A percentile compares a stretch with the other conserved stretches of the same genome.
Conservation (phyloP, 1,140 invertebrate species). For the Andrena cerasifolii region DNA sequence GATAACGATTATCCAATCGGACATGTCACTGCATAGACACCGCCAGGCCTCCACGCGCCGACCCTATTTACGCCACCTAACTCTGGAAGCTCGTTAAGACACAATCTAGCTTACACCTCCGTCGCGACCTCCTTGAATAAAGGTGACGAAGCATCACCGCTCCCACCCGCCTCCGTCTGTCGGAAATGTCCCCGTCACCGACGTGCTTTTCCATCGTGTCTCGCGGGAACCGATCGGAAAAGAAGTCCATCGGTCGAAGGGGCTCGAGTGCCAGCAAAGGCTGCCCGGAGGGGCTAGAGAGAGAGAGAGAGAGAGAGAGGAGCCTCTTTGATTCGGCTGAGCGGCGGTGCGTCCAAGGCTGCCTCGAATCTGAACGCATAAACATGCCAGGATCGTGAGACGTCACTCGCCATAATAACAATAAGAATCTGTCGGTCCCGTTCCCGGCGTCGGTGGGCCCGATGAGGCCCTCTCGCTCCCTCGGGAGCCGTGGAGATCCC, state of each 20-base stretch:
- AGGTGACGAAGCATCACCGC: constrained; percentile 19
- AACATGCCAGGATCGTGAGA: constrained; percentile 78
- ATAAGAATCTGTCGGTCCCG: constrained; percentile 74
- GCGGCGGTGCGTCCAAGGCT: constrained; percentile 74
- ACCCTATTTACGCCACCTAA: neutral
- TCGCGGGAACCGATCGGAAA: constrained; percentile 28
- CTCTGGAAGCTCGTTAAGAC: neutral
- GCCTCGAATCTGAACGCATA: constrained; percentile 79
- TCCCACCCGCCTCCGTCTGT: no score
- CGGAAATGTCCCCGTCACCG: constrained; percentile 44
- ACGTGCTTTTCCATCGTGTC: constrained; percentile 26
- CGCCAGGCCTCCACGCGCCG: no score
- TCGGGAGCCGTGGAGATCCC: constrained; percentile 74
- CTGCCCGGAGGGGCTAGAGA: no score
- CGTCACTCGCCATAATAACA: constrained; percentile 80
- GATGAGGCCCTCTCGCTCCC: constrained; percentile 65
- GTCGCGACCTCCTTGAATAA: neutral
- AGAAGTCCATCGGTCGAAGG: constrained; percentile 50
- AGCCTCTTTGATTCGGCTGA: constrained; percentile 68
- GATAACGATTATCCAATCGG: no score
- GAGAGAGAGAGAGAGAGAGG: no score
- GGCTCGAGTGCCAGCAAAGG: constrained; percentile 55
- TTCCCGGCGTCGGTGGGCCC: constrained; percentile 47
- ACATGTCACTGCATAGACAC: no score
- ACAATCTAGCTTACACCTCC: constrained; percentile 4